Base-by-base conservation (phyloP, 2,797 vertebrate genomes). In the Rhadinocentrus ornatus region DNA sequence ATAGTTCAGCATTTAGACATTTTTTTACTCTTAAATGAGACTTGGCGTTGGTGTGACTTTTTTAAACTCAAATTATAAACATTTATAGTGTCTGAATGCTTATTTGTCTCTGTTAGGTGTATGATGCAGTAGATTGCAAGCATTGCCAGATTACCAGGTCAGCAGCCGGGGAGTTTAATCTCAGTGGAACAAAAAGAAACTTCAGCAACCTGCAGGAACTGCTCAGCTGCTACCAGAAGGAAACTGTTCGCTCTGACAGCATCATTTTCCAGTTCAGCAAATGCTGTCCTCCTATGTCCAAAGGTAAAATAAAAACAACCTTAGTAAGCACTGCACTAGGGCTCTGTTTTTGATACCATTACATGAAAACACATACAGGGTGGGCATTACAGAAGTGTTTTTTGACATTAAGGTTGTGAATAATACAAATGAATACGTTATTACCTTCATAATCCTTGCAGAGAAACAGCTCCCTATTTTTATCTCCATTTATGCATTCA, bases 181-280 rank as follows among this genome's bases (percentile, higher is more conserved):
- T 99, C 69, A 97, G 92, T 86, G 98, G 98, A 75, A 96, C 97
- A 39, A 98, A 96, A 93, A 96, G 95, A 93, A 96, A 91, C 88
- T 99, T 99, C 80, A 86, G 79, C 84, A 96, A 90, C 75, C 93
- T 99, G 76, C 95, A 95, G 86, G 97, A 98, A 68, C 94, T 99
- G 29, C 94, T 99, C 85, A 94, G 95, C 77, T 98, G 96, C 91
- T 99, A 99, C 92, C 96, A 97, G 83, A 99, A 97, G 90, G 98
- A 99, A 94, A 98, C 97, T 0, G 95, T 99, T 71, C 96, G 96
- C 83, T 97, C 97, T 2, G 96, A 99, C 78, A 96, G 89, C 53
- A 94, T 97, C 63, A 91, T 97, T 89, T 99, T 99, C 91, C 98
- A 98, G 75, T 98, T 99, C 91, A 95, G 88, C 81, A 96, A 96